Evolutionary conservation across 30 jellyfish, hydroid and myxozoan species (phyloP).

Genomic region (Sanderia malayensis): DNA sequence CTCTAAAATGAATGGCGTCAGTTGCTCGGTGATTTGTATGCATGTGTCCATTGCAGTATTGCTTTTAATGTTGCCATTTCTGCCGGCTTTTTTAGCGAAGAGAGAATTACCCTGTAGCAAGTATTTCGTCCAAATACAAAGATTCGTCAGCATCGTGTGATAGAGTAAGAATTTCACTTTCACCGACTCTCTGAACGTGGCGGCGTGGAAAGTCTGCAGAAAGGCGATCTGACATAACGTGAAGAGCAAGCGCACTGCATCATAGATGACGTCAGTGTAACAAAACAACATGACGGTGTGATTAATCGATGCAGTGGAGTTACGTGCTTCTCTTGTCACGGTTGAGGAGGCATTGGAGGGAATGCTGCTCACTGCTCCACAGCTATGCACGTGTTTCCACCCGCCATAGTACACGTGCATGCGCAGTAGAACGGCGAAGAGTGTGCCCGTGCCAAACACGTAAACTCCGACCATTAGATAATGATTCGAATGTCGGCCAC

Average conservation of each 20-base stretch:
- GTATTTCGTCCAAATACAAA: slow-evolving; percentile 38
- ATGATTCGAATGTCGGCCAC: slow-evolving; percentile 35
- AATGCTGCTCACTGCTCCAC: neutral
- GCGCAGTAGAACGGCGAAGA: slow-evolving; percentile 10
- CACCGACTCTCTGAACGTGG: slow-evolving; percentile 12
- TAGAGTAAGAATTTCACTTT: slow-evolving; percentile 16
- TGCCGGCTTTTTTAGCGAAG: no score
- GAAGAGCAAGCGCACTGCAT: slow-evolving; percentile 16
- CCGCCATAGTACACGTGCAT: slow-evolving; percentile 36
- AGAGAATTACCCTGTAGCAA: slow-evolving; percentile 2
- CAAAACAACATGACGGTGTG: slow-evolving; percentile 9
- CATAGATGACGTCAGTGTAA: slow-evolving; percentile 28
- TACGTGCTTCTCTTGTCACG: neutral
- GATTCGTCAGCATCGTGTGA: slow-evolving; percentile 37
- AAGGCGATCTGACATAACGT: slow-evolving; percentile 30
- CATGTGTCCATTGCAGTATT: neutral
- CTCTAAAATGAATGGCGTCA: slow-evolving; percentile 29
- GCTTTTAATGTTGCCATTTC: no score
- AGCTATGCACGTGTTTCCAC: neutral
- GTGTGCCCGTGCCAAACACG: slow-evolving; percentile 57
- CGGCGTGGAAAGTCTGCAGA: slow-evolving; percentile 43
- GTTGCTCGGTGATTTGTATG: neutral
- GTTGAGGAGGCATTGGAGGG: neutral
- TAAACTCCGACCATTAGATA: slow-evolving; percentile 57
- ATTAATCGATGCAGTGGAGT: neutral